Percentiles rank a stretch among this genome's conserved stretches.
phyloP scores from a whole-genome alignment of 30 jellyfish, hydroid and myxozoan genomes.

The Calvadosia cruxmelitensis region DNA sequence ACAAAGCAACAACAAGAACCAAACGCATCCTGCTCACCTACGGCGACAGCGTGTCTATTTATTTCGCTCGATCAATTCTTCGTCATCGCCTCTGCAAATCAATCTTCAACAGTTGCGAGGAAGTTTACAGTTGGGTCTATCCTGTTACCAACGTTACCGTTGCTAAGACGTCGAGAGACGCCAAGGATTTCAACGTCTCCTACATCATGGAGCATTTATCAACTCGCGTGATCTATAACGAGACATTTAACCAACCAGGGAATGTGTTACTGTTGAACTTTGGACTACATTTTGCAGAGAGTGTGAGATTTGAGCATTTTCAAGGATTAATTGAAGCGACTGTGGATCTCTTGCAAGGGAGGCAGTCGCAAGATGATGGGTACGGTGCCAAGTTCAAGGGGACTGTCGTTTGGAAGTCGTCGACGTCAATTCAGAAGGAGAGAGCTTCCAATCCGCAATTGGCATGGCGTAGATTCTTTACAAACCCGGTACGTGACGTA shows the following conservation, averaged over 20 bases:
- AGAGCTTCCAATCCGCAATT: conserved; percentile 52
- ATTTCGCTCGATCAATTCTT: conserved; percentile 32
- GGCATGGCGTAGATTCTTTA: conserved; percentile 54
- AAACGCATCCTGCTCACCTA: conserved; percentile 36
- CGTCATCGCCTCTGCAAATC: conserved; percentile 21
- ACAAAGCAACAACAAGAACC: no score
- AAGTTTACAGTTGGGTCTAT: conserved; percentile 42
- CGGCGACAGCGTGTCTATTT: conserved; percentile 54
- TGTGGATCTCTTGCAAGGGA: conserved; percentile 5
- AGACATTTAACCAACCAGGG: conserved; percentile 1
- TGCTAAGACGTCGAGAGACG: conserved; percentile 29
- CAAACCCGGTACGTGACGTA: conserved; percentile 30
- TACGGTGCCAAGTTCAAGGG: conserved; percentile 9
- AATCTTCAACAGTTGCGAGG: conserved; percentile 22
- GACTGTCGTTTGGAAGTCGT: conserved; percentile 41
- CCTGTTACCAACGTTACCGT: conserved; percentile 7
- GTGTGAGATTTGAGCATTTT: conserved; percentile 35
- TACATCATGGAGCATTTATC: conserved; percentile 16
- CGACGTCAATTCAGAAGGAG: conserved; percentile 56
- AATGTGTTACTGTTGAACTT: conserved; percentile 34
- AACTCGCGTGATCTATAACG: neutral
- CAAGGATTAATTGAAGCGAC: conserved; percentile 9
- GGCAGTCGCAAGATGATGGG: neutral
- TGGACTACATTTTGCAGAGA: conserved; percentile 67
- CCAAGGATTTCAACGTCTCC: conserved; percentile 16